These are phyloP conservation scores for Rissa tridactyla DNA, from an alignment of 2,113 vertebrate genomes.

Conservation along the genomic window DNA sequence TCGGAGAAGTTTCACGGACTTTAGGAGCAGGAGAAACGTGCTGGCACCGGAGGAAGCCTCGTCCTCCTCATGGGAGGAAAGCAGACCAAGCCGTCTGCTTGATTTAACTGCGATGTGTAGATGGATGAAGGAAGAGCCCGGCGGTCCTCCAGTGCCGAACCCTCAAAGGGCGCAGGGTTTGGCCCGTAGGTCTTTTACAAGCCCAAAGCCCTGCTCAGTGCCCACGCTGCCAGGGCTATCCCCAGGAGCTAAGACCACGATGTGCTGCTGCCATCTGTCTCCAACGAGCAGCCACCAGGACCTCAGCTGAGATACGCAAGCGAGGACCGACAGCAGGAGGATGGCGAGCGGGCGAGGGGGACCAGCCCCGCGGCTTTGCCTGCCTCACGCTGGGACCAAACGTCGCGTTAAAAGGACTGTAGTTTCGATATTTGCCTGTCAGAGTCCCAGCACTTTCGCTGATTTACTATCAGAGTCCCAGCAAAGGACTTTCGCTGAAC, in stretches of 20 bases:
- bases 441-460: too few relatives aligned
- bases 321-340: fast-evolving
- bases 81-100: not conserved
- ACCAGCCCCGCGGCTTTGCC: not conserved
- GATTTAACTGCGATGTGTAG: fast-evolving
- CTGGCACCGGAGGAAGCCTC: not conserved
- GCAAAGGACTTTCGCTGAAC: too few relatives aligned
- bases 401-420: too few relatives aligned
- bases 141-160: not conserved
- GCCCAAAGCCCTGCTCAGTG: not conserved
- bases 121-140: not conserved
- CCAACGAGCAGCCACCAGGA: not conserved
- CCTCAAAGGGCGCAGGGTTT: not conserved
- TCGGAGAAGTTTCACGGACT: not conserved
- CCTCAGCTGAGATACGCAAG: not conserved
- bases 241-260: not conserved
- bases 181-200: fast-evolving
- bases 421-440: too few relatives aligned
- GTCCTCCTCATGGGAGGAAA: not conserved
- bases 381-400: not conserved
- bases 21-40: not conserved
- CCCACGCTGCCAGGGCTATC: not conserved
- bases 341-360: fast-evolving
- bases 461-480: too few relatives aligned
- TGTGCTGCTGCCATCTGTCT: fast-evolving